Base-by-base conservation (phyloP, 1,140 invertebrate species). In the Mizuhopecten yessoensis region DNA sequence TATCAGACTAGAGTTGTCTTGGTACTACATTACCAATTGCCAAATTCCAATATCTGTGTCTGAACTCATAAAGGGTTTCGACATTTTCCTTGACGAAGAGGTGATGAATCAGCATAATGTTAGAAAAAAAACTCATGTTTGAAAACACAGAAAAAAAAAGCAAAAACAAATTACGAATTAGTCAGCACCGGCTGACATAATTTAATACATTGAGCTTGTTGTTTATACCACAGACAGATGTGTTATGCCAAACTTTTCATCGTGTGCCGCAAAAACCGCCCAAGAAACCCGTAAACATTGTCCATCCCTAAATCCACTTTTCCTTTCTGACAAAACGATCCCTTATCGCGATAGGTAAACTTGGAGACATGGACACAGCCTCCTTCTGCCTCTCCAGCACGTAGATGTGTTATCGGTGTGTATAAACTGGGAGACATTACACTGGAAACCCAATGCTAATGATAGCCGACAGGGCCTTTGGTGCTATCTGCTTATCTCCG, bases 201-300 rank as follows among this genome's bases (percentile, higher is more conserved):
- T n/a, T 75, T 75, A 75, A 75, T 75, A 75, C 57, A 75, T 75
- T 75, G 57, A 75, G 57, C n/a, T n/a, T 29, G 57, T 75, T 75
- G 57, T 75, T 75, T 75, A 75, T 75, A 75, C 15, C n/a, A 75
- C 23, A n/a, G 23, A 75, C 57, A 75, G 57, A 75, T 75, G 57
- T 75, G 57, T 75, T 75, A 75, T 75, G 57, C 57, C 57, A 75
- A 75, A 75, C 57, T 75, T 75, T 75, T 75, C 57, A 75, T 75
- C 57, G 57, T 29, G 11, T 75, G 29, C 57, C 57, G 11, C 57
- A 75, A 75, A 75, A 75, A 75, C 57, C 57, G 57, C 57, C 57
- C 57, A 29, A 75, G 57, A 75, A 75, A 75, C 57, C 57, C 57
- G 57, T 75, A 75, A 75, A 75, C 57, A 75, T 29, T 75, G 57